These are phyloP conservation scores for Drosophila serrata DNA, from an alignment of 1,140 invertebrate species.

Conservation along the genomic window DNA sequence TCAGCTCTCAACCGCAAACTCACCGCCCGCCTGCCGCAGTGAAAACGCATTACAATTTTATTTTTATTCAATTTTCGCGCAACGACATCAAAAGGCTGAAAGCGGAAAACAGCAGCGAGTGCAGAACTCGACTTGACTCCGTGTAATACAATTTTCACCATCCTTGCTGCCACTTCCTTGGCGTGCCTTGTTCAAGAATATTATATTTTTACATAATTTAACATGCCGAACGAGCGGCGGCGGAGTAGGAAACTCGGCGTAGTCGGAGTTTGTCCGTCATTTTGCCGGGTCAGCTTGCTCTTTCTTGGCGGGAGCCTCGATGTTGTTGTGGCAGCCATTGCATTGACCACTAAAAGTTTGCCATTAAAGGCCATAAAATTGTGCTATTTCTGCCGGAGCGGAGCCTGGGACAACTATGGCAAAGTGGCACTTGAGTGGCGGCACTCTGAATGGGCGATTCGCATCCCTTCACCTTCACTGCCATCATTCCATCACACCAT, in stretches of 20 bases:
- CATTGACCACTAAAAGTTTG: conserved; percentile 74
- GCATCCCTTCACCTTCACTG: conserved; percentile 13
- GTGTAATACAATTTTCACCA: conserved; percentile 62
- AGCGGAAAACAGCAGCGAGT: conserved; percentile 29
- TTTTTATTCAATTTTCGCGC: conserved; percentile 71
- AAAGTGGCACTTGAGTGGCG: conserved; percentile 71
- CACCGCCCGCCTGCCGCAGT: conserved; percentile 12
- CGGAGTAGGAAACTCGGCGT: neutral
- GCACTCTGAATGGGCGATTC: conserved; percentile 58
- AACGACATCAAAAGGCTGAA: conserved; percentile 63
- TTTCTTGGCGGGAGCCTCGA: conserved; percentile 33
- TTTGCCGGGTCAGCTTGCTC: conserved; percentile 41
- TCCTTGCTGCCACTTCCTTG: conserved; percentile 14
- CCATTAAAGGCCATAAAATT: conserved; percentile 72
- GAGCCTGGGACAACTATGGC: conserved; percentile 24
- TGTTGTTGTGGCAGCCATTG: conserved; percentile 53
- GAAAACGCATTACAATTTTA: conserved; percentile 62
- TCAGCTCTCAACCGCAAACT: conserved; percentile 37
- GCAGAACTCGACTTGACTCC: conserved; percentile 36
- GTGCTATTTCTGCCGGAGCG: conserved; percentile 32
- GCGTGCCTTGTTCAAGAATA: conserved; percentile 42
- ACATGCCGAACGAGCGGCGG: conserved; percentile 31
- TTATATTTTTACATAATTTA: conserved; percentile 79
- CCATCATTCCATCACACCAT: conserved; percentile 1
- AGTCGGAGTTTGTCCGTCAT: conserved; percentile 18